phyloP scores from a whole-genome alignment of 2,113 vertebrate genomes.

The Struthio camelus region DNA sequence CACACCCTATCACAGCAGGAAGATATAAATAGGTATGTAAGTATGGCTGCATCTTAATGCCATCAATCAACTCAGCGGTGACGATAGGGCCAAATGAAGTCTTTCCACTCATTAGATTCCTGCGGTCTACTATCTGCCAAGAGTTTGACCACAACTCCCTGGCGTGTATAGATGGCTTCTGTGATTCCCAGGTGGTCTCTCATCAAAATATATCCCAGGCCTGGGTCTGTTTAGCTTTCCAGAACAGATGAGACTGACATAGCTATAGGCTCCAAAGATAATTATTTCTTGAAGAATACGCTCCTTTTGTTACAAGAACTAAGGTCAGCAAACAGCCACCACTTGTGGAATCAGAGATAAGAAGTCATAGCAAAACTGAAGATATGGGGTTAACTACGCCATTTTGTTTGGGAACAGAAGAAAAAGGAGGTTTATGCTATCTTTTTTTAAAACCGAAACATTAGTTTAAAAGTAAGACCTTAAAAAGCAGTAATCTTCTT shows the following conservation, averaged over 20 bases:
- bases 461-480: not conserved
- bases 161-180: not conserved
- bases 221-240: not conserved
- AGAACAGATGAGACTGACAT: not conserved
- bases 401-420: not conserved
- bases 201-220: not conserved
- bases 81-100: not conserved
- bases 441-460: not conserved
- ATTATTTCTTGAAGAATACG: not conserved
- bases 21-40: not conserved
- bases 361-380: not conserved
- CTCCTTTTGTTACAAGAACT: not conserved
- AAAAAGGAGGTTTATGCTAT: not conserved
- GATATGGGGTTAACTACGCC: not conserved
- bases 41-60: not conserved
- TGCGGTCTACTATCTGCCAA: not conserved
- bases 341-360: not conserved
- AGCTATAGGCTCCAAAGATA: not conserved
- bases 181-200: slow-evolving; percentile 39
- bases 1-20: not conserved
- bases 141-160: not conserved
- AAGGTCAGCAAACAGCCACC: not conserved
- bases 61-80: not conserved
- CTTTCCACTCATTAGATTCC: slow-evolving; percentile 32
- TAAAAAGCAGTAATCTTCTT: not conserved